phyloP scores from a whole-genome alignment of 37 sponge, comb jelly and placozoan genomes.

The Haliclona indistincta region DNA sequence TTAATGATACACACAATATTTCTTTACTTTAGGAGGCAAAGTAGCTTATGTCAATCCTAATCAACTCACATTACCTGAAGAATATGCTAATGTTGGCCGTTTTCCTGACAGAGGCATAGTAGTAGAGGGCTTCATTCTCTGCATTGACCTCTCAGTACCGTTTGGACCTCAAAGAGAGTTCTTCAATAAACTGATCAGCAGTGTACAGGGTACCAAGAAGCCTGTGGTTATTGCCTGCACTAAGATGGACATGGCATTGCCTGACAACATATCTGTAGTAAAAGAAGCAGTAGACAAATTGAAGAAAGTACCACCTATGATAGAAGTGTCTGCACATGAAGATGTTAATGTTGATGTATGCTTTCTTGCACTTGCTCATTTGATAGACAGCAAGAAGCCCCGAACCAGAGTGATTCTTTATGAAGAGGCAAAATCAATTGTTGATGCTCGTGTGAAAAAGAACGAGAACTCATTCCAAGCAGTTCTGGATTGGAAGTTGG shows the following conservation, averaged over 20 bases:
- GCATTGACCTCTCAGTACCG: conserved; percentile 60
- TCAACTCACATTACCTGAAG: conserved; percentile 75
- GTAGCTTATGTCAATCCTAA: conserved; percentile 58
- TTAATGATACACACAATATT: not conserved
- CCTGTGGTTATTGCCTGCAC: conserved; percentile 71
- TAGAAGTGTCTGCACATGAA: conserved; percentile 64
- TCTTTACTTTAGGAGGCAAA: conserved; percentile 49
- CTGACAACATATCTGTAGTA: conserved; percentile 1
- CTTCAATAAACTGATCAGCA: conserved; percentile 19
- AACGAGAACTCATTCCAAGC: conserved; percentile 26
- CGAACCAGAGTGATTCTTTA: conserved; percentile 16
- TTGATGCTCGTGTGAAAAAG: conserved; percentile 21
- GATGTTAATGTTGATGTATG: conserved; percentile 62
- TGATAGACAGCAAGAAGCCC: conserved; percentile 40
- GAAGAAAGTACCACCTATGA: conserved; percentile 27
- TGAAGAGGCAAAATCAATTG: conserved; percentile 19
- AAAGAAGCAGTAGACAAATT: conserved; percentile 31
- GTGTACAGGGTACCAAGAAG: conserved; percentile 20
- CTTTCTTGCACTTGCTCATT: conserved; percentile 53
- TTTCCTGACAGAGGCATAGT: conserved; percentile 70
- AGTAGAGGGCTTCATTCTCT: conserved; percentile 74
- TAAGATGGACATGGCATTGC: conserved; percentile 56
- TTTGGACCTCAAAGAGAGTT: conserved; percentile 38
- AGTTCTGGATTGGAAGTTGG: conserved; percentile 27
- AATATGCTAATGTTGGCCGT: conserved; percentile 33